A percentile compares a stretch with the other conserved stretches of the same genome.
These are phyloP conservation scores for Hylia prasina DNA, from an alignment of 2,113 vertebrate species.

Conservation along the genomic window DNA sequence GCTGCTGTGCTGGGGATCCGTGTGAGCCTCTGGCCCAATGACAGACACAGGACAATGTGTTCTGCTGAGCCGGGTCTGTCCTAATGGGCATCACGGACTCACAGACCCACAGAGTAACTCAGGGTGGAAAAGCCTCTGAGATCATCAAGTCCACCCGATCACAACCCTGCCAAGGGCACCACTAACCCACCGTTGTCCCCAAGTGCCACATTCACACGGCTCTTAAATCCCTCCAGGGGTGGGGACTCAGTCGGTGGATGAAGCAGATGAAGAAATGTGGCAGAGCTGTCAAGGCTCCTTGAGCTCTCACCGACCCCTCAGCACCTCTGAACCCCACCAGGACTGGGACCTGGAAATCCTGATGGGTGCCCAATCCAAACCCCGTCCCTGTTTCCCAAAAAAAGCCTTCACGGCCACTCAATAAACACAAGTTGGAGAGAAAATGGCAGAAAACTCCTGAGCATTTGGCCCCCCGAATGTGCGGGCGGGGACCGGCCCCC, in stretches of 20 bases:
- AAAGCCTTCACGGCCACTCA: accelerated
- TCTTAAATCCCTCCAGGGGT: background rate
- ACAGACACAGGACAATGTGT: background rate
- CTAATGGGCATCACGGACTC: background rate
- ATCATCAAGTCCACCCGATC: accelerated
- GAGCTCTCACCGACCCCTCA: accelerated
- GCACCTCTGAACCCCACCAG: background rate
- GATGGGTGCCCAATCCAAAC: accelerated
- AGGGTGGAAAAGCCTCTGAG: background rate
- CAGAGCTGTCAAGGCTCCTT: background rate
- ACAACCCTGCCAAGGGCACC: background rate
- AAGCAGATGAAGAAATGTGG: background rate
- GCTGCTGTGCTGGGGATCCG: accelerated
- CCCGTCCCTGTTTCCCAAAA: background rate
- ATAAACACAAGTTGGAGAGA: background rate
- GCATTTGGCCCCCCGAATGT: background rate
- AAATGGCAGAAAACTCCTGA: background rate
- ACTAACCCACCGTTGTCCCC: background rate
- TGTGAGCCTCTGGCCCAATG: accelerated
- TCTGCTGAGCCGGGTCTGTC: accelerated
- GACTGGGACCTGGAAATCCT: accelerated
- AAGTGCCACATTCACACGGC: background rate
- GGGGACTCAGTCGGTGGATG: background rate
- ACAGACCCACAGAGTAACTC: background rate
- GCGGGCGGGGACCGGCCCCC: background rate